These are phyloP conservation scores for Melanostoma mellinum DNA, from an alignment of 2,888 invertebrate species.

Conservation along the genomic window DNA sequence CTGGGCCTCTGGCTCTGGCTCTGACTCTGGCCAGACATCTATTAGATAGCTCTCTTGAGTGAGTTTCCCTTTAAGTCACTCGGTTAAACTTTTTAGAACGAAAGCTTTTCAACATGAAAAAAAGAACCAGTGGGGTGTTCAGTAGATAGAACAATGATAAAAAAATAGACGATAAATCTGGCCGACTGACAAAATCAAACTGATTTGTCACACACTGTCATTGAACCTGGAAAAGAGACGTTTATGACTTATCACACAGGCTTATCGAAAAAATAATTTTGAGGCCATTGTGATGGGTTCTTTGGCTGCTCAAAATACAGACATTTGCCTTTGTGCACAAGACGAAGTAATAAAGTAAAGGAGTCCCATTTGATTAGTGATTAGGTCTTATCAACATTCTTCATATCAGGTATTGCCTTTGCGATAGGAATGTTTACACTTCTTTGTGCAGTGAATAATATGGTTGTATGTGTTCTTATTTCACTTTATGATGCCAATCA, in stretches of 20 bases:
- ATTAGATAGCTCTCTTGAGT: constrained; percentile 16
- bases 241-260: background rate
- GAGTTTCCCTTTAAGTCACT: constrained; percentile 1
- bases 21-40: background rate
- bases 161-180: constrained; percentile 23
- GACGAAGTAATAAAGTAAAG: constrained; percentile 21
- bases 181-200: constrained; percentile 33
- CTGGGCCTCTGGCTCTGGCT: constrained; percentile 8
- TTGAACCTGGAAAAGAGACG: constrained; percentile 45
- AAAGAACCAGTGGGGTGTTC: constrained; percentile 53
- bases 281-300: constrained; percentile 14
- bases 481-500: too few species aligned
- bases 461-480: background rate
- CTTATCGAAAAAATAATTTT: constrained; percentile 42
- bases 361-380: constrained; percentile 59
- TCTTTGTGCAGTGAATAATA: constrained; percentile 19
- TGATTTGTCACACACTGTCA: constrained; percentile 26
- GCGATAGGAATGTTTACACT: constrained; percentile 46
- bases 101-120: constrained; percentile 39
- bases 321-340: constrained; percentile 28
- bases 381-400: constrained; percentile 49
- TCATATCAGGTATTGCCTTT: constrained; percentile 66
- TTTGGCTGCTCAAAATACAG: constrained; percentile 15
- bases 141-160: constrained; percentile 12
- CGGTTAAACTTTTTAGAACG: background rate